phyloP scores from a whole-genome alignment of 23 tunicate species.

The Oikopleura dioica region DNA sequence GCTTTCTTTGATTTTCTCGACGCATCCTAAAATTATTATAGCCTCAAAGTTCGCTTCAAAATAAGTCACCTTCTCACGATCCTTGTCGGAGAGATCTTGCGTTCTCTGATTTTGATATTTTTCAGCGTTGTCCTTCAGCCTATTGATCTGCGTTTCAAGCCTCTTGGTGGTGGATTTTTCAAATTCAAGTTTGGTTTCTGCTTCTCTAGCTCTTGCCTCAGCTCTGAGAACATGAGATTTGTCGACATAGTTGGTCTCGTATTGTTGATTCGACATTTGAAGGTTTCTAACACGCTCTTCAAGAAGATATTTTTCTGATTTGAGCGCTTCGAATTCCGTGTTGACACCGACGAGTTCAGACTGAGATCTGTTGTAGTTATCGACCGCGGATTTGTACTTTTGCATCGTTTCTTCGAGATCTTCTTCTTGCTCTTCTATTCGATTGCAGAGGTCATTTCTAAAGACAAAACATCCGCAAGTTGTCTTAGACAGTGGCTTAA shows the following conservation, averaged over 20 bases:
- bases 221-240: neutral
- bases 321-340: neutral
- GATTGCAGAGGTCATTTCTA: constrained; percentile 29
- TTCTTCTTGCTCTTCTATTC: constrained; percentile 61
- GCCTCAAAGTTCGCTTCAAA: too few relatives aligned
- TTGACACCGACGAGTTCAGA: neutral
- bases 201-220: constrained; percentile 20
- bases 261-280: neutral
- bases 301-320: neutral
- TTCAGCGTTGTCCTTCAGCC: constrained; percentile 42
- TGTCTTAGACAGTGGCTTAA: too few relatives aligned
- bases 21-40: too few relatives aligned
- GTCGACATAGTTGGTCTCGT: neutral
- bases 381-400: constrained; percentile 36
- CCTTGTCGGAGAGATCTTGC: constrained; percentile 26
- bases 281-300: neutral
- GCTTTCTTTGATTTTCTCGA: neutral
- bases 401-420: constrained; percentile 33
- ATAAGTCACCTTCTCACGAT: constrained; percentile 48
- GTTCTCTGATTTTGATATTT: constrained; percentile 34
- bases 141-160: constrained; percentile 25
- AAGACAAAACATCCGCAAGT: constrained; percentile 22
- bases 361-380: neutral
- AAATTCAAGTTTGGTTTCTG: constrained; percentile 70
- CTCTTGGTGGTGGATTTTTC: constrained; percentile 45